Evolutionary conservation across 2,113 vertebrate species (phyloP).

Genomic region (Monopterus albus): DNA sequence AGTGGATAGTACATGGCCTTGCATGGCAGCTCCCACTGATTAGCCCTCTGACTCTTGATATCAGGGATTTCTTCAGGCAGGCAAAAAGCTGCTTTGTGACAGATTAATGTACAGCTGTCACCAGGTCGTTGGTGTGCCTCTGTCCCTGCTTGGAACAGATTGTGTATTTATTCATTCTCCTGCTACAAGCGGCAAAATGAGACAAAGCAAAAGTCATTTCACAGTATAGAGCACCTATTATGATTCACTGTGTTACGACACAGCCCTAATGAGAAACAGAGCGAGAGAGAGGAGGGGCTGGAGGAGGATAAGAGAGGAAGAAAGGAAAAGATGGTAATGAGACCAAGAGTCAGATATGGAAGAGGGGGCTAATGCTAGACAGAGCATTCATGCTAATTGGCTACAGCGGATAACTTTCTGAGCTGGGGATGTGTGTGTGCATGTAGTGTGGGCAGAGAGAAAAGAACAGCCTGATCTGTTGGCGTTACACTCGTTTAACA

Average conservation of each 20-base stretch:
- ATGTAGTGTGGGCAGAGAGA: constrained; percentile 34
- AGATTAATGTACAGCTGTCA: constrained; percentile 60
- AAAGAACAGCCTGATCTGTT: constrained; percentile 64
- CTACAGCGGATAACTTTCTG: constrained; percentile 78
- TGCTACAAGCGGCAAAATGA: constrained; percentile 58
- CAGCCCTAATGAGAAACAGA: constrained; percentile 70
- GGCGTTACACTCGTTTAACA: constrained; percentile 64
- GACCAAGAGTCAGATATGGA: constrained; percentile 59
- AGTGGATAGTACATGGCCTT: constrained; percentile 43
- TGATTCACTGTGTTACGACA: constrained; percentile 69
- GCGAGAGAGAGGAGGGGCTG: constrained; percentile 56
- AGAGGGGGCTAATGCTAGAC: constrained; percentile 64
- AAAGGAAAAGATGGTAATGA: constrained; percentile 69
- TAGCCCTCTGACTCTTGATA: constrained; percentile 52
- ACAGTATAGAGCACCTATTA: constrained; percentile 74
- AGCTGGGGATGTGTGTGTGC: constrained; percentile 23
- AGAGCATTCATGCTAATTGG: constrained; percentile 80
- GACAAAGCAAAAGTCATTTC: constrained; percentile 73
- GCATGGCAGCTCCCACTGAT: constrained; percentile 62
- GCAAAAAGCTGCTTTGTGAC: constrained; percentile 65
- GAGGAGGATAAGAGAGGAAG: constrained; percentile 32
- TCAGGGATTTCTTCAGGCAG: constrained; percentile 60
- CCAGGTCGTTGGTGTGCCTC: constrained; percentile 51
- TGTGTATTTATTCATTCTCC: constrained; percentile 63
- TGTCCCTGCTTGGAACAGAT: constrained; percentile 48